These are phyloP conservation scores for Notodonta ziczac DNA, from an alignment of 2,888 invertebrate genomes.

Conservation along the genomic window DNA sequence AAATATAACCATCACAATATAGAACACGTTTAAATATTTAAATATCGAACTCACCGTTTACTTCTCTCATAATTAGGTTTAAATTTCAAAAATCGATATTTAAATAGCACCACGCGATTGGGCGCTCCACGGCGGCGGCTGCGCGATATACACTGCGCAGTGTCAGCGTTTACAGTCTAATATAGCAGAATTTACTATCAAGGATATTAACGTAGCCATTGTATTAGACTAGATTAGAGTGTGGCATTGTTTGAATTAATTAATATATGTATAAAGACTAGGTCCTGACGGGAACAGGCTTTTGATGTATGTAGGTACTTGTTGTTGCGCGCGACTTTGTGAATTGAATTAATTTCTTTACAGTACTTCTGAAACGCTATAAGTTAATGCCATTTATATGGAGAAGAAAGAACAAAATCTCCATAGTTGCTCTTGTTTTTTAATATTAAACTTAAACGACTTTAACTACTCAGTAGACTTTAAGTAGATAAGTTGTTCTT, in stretches of 20 bases:
- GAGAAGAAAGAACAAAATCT: no score
- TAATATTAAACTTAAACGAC: no score
- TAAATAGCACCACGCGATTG: constrained; percentile 12
- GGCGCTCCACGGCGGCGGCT: constrained; percentile 21
- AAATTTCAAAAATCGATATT: constrained; percentile 1
- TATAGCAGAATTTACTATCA: constrained; percentile 29
- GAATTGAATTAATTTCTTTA: no score
- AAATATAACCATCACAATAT: neutral
- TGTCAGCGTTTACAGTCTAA: constrained; percentile 36
- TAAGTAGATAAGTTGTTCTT: no score
- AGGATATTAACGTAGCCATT: constrained; percentile 11
- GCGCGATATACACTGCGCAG: constrained; percentile 36
- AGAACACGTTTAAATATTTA: neutral
- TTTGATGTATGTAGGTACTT: neutral
- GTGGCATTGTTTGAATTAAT: constrained; percentile 4
- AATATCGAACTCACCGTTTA: constrained; percentile 39
- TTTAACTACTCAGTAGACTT: no score
- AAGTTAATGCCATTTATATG: no score
- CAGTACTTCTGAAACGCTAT: no score
- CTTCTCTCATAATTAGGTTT: constrained; percentile 34
- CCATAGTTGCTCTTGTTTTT: no score
- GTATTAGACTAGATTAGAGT: constrained; percentile 9
- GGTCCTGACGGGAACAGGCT: neutral
- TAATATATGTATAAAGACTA: neutral
- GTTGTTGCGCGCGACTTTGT: no score